Evolutionary conservation across 2,797 vertebrate genomes (phyloP).

Genomic region (Acanthurus lineatus): DNA sequence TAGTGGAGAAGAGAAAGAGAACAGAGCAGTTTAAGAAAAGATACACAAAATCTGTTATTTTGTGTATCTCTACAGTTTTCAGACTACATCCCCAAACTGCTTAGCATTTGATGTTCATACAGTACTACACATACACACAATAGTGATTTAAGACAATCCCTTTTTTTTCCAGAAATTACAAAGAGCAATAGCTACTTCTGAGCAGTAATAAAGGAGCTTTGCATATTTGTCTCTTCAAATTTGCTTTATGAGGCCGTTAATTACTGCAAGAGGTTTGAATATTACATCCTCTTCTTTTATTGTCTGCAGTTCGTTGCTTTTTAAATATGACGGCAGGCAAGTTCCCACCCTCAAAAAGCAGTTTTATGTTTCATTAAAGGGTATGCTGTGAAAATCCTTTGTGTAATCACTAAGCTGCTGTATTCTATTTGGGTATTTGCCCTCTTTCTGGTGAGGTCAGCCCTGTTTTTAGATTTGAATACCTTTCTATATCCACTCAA

Average conservation of each 20-base stretch:
- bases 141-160: conserved; percentile 46
- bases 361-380: conserved; percentile 39
- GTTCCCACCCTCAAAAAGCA: conserved; percentile 19
- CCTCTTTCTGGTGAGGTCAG: background rate
- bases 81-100: too few relatives aligned
- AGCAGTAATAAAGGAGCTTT: conserved; percentile 37
- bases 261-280: conserved; percentile 55
- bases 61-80: too few relatives aligned
- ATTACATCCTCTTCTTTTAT: conserved; percentile 44
- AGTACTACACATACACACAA: background rate
- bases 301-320: conserved; percentile 45
- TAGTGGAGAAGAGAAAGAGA: background rate
- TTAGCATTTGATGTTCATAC: background rate
- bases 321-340: conserved; percentile 47
- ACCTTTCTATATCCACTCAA: background rate
- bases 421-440: conserved; percentile 3
- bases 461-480: conserved; percentile 1
- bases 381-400: conserved; percentile 12
- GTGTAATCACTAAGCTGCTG: background rate
- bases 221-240: conserved; percentile 41
- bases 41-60: too few relatives aligned
- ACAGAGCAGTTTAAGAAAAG: background rate
- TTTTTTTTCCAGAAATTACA: conserved; percentile 30
- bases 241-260: conserved; percentile 53
- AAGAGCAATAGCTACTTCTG: conserved; percentile 33